Percentiles rank a stretch among this genome's conserved stretches.
Evolutionary conservation across 2,888 invertebrate genomes (phyloP).

Genomic region (Dioctria linearis): DNA sequence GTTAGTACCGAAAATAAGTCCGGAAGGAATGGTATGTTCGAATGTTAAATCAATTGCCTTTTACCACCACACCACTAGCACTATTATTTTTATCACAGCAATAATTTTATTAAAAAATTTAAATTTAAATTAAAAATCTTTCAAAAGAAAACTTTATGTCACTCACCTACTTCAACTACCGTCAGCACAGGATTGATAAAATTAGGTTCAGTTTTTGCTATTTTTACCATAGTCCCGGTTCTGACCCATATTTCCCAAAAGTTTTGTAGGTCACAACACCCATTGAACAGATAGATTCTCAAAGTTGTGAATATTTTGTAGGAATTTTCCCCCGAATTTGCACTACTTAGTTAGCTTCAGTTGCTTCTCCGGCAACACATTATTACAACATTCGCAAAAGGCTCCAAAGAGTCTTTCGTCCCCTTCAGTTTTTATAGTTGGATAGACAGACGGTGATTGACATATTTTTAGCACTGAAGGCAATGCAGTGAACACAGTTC

Average conservation of each 20-base stretch:
- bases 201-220: slow-evolving; percentile 16
- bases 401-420: slow-evolving; percentile 27
- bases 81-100: too few species aligned
- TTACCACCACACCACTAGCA: too few species aligned
- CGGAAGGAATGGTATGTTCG: too few species aligned
- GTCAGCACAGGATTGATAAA: slow-evolving; percentile 12
- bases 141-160: background rate
- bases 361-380: background rate
- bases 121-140: background rate
- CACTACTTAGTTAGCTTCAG: background rate
- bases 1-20: too few species aligned
- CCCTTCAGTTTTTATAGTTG: background rate
- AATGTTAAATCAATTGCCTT: too few species aligned
- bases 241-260: slow-evolving; percentile 18
- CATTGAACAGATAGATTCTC: slow-evolving; percentile 9
- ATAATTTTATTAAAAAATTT: too few species aligned
- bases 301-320: background rate
- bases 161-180: slow-evolving; percentile 36
- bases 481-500: slow-evolving; percentile 10
- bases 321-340: too few species aligned
- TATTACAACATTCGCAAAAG: slow-evolving; percentile 14
- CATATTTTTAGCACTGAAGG: slow-evolving; percentile 43
- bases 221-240: slow-evolving; percentile 24
- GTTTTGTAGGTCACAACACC: slow-evolving; percentile 38
- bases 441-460: slow-evolving; percentile 49